phyloP scores from a whole-genome alignment of 2,888 invertebrate species.

The Temnothorax ravouxi region DNA sequence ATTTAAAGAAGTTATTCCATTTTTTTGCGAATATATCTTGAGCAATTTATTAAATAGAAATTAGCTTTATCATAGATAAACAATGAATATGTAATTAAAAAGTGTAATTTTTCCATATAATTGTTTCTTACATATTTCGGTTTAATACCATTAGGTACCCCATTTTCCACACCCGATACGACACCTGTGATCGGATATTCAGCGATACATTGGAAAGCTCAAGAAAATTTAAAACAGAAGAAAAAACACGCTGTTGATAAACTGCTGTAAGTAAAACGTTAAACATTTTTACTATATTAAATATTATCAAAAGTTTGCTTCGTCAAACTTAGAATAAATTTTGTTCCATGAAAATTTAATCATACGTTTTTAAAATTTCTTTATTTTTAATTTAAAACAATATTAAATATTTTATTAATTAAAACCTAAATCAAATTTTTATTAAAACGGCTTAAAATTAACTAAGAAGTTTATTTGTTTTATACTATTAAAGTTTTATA shows the following conservation, averaged over 20 bases:
- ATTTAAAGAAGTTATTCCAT: not conserved
- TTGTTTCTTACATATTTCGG: not conserved
- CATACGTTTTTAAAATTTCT: not conserved
- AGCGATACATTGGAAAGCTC: conserved; percentile 79
- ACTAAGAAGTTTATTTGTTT: too few species aligned
- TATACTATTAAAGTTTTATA: not conserved
- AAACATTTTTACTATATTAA: not conserved
- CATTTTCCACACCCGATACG: conserved; percentile 31
- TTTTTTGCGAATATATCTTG: not conserved
- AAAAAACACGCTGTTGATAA: conserved; percentile 81
- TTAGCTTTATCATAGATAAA: not conserved
- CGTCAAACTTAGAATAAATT: not conserved
- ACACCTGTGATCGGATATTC: conserved; percentile 78
- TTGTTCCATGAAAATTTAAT: not conserved
- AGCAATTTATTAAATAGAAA: not conserved
- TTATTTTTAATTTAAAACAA: not conserved
- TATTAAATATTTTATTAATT: not conserved
- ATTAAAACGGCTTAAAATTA: not conserved
- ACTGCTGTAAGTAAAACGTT: conserved; percentile 73
- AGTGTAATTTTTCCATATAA: not conserved
- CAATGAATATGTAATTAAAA: not conserved
- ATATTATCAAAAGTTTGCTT: not conserved
- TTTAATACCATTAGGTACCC: conserved; percentile 15
- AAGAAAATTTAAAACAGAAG: conserved; percentile 82
- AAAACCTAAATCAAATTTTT: not conserved